Percentiles rank a stretch among this genome's conserved stretches.
These are phyloP conservation scores for Acrocephalus scirpaceus DNA, from an alignment of 2,797 vertebrate species.

Conservation along the genomic window DNA sequence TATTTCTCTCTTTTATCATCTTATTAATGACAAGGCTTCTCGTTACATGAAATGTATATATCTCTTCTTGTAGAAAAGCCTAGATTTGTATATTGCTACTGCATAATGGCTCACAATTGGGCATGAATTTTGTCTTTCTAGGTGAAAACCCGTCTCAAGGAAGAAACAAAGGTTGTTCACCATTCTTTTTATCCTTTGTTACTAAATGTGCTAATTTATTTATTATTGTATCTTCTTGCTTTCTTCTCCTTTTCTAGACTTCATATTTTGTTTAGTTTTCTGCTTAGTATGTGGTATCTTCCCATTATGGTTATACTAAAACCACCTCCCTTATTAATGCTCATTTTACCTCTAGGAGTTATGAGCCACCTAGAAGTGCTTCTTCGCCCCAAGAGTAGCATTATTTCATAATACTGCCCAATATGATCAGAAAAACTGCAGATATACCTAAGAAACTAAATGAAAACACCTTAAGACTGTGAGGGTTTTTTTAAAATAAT, in stretches of 20 bases:
- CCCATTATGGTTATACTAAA: background rate
- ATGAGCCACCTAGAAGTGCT: background rate
- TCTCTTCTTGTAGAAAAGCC: background rate
- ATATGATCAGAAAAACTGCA: background rate
- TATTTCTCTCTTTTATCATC: background rate
- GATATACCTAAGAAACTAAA: background rate
- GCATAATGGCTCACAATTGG: background rate
- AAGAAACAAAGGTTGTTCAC: background rate
- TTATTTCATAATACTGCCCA: background rate
- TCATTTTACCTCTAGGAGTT: background rate
- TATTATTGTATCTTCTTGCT: background rate
- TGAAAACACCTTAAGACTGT: background rate
- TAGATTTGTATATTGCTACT: background rate
- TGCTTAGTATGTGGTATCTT: background rate
- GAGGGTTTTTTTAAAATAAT: background rate
- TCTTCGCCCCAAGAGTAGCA: background rate
- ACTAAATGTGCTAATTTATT: background rate
- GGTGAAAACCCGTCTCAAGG: background rate
- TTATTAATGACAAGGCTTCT: background rate
- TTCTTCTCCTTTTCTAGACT: background rate
- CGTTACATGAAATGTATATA: accelerated
- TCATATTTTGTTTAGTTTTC: background rate
- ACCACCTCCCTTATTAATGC: background rate
- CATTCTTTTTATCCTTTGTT: background rate
- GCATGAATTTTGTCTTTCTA: background rate